Evolutionary conservation across 2,797 vertebrate genomes (phyloP).

Genomic region (Gymnocypris eckloni): DNA sequence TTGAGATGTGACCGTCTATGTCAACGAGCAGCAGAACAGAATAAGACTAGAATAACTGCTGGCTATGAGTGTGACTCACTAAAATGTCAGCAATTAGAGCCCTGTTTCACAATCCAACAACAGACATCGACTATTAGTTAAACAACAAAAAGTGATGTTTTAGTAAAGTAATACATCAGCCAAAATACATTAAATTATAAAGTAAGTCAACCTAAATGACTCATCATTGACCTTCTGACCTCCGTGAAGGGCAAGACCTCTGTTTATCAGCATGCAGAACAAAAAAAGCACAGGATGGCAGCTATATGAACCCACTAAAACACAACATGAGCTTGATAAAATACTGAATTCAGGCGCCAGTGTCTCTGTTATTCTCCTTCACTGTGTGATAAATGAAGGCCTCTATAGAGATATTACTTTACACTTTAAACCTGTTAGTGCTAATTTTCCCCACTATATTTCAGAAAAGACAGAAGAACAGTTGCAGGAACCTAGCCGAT

Average conservation of each 20-base stretch:
- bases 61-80: constrained; percentile 63
- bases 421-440: not conserved
- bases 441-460: not conserved
- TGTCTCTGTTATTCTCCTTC: not conserved
- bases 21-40: constrained; percentile 30
- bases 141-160: constrained; percentile 4
- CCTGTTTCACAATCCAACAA: constrained; percentile 44
- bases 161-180: not conserved
- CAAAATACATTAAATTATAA: constrained; percentile 10
- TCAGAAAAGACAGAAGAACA: constrained; percentile 44
- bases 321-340: not conserved
- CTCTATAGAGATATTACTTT: not conserved
- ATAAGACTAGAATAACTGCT: constrained; percentile 54
- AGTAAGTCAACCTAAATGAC: not conserved
- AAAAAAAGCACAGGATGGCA: not conserved
- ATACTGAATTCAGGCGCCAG: not conserved
- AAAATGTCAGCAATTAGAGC: constrained; percentile 72
- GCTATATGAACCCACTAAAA: not conserved
- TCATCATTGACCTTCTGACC: constrained; percentile 25
- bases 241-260: not conserved
- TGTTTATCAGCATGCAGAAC: not conserved
- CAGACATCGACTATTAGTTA: constrained; percentile 33
- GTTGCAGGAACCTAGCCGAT: constrained; percentile 59
- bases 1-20: constrained; percentile 33
- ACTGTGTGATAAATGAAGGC: not conserved